Base-by-base conservation (phyloP, 2,113 vertebrate genomes). In the Larimichthys crocea region DNA sequence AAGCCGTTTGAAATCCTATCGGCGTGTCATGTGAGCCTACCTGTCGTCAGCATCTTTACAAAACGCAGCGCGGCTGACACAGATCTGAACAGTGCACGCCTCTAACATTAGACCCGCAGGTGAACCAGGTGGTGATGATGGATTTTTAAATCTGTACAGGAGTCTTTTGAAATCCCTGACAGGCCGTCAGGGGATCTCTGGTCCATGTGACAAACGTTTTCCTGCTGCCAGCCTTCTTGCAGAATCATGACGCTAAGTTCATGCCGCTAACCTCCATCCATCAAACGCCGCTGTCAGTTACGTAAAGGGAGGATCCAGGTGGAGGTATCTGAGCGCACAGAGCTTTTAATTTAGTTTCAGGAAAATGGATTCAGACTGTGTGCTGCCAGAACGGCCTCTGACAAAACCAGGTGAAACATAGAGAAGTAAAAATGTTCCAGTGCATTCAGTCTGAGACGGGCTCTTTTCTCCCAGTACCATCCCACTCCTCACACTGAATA, bases 401-500 rank as follows among this genome's bases (percentile, higher is more conserved):
- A 68, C 2, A 69, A 24, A 40, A 53, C 10, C 79, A 85, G 68
- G 76, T 73, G 35, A 67, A 73, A 44, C 19, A 15, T 15, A 31
- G 10, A 74, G 44, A 74, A 75, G 82, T 87, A 73, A 71, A 88
- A 90, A 88, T 31, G 78, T 91, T 77, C 26, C 76, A 87, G 26
- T 74, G 69, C 77, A 87, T 91, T 91, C 90, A 82, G 84, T 82
- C 79, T 56, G 64, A 88, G 86, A 86, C 55, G 52, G 74, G 67
- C 55, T 49, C 66, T 64, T 29, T 69, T 22, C 62, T 75, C 70
- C 72, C 71, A 50, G 49, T 44, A 66, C 74, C 65, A 31, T 69
- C 74, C 67, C 26, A 57, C 69, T 78, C 49, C 63, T 73, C 62
- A 61, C 67, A 55, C 85, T 78, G 85, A 90, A 82, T 76, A 87